Conservation (phyloP, 2,888 invertebrate genomes). For the Peribatodes rhomboidaria region DNA sequence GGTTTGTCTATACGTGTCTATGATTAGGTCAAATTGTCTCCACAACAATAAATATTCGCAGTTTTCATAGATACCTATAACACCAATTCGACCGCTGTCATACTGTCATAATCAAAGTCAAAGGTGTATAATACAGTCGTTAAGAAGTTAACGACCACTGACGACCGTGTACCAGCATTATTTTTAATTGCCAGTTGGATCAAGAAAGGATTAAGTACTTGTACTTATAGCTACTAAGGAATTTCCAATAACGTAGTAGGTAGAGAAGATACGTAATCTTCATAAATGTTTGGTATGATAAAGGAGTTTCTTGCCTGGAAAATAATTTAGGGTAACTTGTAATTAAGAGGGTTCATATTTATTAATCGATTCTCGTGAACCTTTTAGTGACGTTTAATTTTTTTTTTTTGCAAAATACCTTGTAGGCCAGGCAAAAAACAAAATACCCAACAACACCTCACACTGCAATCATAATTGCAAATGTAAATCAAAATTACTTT, state of each 20-base stretch:
- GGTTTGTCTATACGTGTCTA: background rate
- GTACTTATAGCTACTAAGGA: background rate
- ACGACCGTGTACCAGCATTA: constrained; percentile 22
- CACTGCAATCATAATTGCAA: no score
- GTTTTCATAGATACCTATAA: background rate
- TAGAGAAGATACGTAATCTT: background rate
- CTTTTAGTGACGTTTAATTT: no score
- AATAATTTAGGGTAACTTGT: background rate
- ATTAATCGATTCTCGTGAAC: background rate
- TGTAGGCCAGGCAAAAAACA: no score
- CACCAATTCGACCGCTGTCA: no score
- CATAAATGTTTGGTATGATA: background rate
- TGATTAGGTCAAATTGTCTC: background rate
- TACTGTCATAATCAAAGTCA: constrained; percentile 34
- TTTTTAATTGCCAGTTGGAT: constrained; percentile 40
- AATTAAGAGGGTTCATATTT: background rate
- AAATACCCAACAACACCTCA: no score
- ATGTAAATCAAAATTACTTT: no score
- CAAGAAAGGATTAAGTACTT: constrained; percentile 10
- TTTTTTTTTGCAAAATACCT: no score
- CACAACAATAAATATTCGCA: background rate
- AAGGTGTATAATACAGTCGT: constrained; percentile 41
- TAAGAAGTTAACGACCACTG: constrained; percentile 21
- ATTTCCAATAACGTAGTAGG: background rate
- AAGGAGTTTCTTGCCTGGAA: background rate